A percentile compares a stretch with the other conserved stretches of the same genome.
These are phyloP conservation scores for Pherbina coryleti DNA, from an alignment of 2,888 invertebrate genomes.

Conservation along the genomic window DNA sequence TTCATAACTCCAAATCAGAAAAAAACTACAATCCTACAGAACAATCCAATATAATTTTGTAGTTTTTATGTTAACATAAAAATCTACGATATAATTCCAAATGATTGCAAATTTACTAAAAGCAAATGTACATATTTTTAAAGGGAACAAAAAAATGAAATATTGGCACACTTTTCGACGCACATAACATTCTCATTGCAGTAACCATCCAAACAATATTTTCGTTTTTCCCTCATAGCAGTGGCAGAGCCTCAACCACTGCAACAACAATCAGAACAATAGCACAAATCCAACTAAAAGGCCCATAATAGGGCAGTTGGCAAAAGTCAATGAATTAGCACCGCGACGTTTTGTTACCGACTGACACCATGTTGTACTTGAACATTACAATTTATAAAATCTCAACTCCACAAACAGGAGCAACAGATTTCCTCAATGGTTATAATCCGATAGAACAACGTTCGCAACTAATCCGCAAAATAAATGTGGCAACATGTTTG, in stretches of 20 bases:
- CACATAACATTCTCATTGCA: conserved; percentile 30
- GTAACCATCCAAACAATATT: conserved; percentile 30
- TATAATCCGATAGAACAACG: conserved; percentile 62
- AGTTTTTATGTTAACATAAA: no score
- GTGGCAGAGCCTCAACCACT: background rate
- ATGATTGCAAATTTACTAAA: background rate
- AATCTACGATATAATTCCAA: background rate
- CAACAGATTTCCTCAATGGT: conserved; percentile 69
- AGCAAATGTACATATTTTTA: background rate
- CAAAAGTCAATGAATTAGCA: conserved; percentile 50
- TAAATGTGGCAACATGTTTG: conserved; percentile 66
- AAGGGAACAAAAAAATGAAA: conserved; percentile 8
- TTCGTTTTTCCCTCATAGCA: background rate
- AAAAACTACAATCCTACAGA: no score
- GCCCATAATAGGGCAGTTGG: conserved; percentile 50
- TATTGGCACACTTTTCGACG: conserved; percentile 17
- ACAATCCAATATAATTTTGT: no score
- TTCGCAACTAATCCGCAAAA: conserved; percentile 64
- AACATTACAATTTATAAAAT: background rate
- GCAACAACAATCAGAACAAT: conserved; percentile 32
- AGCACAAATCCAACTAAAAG: background rate
- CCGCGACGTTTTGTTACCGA: conserved; percentile 18
- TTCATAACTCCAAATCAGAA: no score
- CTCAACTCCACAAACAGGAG: conserved; percentile 51
- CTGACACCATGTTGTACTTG: background rate